Base-by-base conservation (phyloP, 1,140 invertebrate genomes). In the Drosophila bocki region DNA sequence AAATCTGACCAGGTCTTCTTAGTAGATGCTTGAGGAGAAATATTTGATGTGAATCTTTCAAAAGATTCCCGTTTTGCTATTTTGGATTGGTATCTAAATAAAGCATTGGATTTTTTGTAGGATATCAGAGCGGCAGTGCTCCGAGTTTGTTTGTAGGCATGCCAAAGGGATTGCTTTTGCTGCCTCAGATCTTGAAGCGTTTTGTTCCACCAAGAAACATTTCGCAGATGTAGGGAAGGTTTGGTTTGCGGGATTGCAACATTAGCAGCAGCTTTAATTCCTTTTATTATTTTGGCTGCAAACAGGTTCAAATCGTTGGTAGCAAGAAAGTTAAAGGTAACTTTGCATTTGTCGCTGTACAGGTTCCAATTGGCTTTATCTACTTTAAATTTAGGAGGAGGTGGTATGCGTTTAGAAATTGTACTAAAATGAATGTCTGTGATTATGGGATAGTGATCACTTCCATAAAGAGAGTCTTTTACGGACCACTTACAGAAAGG, bases 301-400 rank as follows among this genome's bases (percentile, higher is more conserved):
- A 69, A 53, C 15, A 69, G 29, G 29, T 69, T 69, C 26, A 69
- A n/a, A 22, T 62, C 65, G 32, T 62, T 35, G 2, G 58, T 69
- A 29, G 47, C 7, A n/a, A 32, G 47, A 7, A 62, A 62, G 17
- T 37, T 50, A 37, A 53, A 53, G 47, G 33, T 35, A 44, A 3
- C 35, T 63, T 19, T 63, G 22, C 48, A 54, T 22, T 54, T 3
- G 61, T 8, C 3, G 3, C 26, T 29, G 3, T 45, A 57, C 19
- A 57, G 32, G 15, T 57, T 15, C 39, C 50, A 63, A 19, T 63
- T 33, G 7, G 48, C 48, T 32, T 63, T 32, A n/a, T 54, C 47
- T 13, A 54, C 8, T 32, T 54, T 63, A 63, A 42, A 63, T 54
- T 63, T 54, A 2, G 47, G n/a, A 3, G 35, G 11, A 33, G 37